phyloP scores from a whole-genome alignment of 2,888 invertebrate species.

The Tethea ocularis region DNA sequence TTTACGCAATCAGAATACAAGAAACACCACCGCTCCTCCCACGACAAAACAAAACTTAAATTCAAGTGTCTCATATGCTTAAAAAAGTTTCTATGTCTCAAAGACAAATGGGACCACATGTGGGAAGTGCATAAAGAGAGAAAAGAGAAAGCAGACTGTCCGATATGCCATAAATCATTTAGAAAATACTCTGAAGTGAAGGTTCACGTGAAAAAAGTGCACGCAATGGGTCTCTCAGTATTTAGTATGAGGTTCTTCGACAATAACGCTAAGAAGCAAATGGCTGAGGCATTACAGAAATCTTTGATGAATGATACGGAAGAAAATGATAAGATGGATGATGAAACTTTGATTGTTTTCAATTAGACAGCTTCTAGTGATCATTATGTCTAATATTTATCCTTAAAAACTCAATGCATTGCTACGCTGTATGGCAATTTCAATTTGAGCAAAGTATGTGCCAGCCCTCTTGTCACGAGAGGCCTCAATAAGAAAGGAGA shows the following conservation, averaged over 20 bases:
- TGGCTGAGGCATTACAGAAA: not conserved
- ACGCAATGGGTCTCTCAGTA: not conserved
- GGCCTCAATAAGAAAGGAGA: too few species aligned
- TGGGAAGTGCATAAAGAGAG: constrained; percentile 50
- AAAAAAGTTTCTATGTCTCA: constrained; percentile 20
- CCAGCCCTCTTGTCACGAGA: too few species aligned
- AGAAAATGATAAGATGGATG: not conserved
- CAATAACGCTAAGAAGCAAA: not conserved
- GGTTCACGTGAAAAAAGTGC: constrained; percentile 27
- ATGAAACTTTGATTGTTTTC: not conserved
- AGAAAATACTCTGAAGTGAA: constrained; percentile 48
- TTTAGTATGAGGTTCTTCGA: not conserved
- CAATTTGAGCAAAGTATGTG: too few species aligned
- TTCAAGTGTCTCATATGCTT: constrained; percentile 42
- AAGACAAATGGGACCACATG: constrained; percentile 55
- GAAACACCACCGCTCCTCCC: constrained; percentile 30
- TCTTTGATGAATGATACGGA: not conserved
- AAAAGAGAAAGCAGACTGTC: constrained; percentile 49
- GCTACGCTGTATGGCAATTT: too few species aligned
- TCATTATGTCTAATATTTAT: too few species aligned
- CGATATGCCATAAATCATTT: constrained; percentile 41
- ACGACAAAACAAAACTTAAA: not conserved
- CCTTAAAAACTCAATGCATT: too few species aligned
- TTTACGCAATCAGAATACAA: constrained; percentile 25
- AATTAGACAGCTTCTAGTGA: not conserved